phyloP scores from a whole-genome alignment of 2,888 invertebrate species.

The Agapostemon virescens region DNA sequence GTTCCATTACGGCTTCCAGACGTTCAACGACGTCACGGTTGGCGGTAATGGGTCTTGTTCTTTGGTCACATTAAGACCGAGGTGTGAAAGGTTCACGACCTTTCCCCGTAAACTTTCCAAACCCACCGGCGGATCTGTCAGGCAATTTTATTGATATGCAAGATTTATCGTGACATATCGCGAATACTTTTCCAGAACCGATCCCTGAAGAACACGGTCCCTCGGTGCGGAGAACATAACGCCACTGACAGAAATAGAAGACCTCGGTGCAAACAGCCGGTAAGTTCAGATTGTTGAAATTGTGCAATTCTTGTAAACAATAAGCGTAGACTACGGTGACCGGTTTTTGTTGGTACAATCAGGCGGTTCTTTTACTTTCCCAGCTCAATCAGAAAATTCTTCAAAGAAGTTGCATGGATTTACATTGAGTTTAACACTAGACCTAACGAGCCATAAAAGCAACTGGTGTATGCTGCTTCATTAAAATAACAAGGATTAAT shows the following conservation, averaged over 20 bases:
- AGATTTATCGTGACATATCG: not conserved
- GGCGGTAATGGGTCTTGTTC: constrained; percentile 53
- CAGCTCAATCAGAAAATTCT: no score
- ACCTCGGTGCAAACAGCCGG: not conserved
- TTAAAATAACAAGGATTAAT: no score
- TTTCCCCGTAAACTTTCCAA: constrained; percentile 27
- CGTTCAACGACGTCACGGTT: constrained; percentile 47
- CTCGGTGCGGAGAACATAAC: not conserved
- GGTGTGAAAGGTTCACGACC: constrained; percentile 42
- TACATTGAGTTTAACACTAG: no score
- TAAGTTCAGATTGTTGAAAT: not conserved
- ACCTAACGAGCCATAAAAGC: no score
- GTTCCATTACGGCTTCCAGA: constrained; percentile 50
- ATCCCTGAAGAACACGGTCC: not conserved
- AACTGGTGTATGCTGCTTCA: no score
- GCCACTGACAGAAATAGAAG: not conserved
- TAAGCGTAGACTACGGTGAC: no score
- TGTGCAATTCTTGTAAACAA: no score
- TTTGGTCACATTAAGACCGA: constrained; percentile 44
- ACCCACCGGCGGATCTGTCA: not conserved
- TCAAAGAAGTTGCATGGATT: no score
- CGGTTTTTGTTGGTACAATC: no score
- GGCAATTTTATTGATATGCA: constrained; percentile 2
- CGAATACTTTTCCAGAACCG: not conserved
- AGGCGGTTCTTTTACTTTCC: no score